Evolutionary conservation across 2,113 vertebrate genomes (phyloP), one percentile per base, ranked within the genome.

Genomic region (Bubo scandiacus): DNA sequence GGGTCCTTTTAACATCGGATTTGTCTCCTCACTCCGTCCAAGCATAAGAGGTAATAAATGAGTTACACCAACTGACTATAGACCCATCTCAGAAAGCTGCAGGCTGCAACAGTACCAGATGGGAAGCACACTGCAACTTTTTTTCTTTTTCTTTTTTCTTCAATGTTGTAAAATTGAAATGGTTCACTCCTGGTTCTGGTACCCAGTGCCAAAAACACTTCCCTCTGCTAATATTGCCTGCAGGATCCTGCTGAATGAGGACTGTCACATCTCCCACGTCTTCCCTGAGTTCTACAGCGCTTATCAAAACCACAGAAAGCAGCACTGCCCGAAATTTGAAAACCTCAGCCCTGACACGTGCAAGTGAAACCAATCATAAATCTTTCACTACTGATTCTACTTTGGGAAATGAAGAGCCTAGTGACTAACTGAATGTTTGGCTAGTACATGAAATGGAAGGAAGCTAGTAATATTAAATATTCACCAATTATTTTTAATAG

Each of bases 261-360:
- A 12, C 57, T 66, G 43, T 1, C 4, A 0, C 2, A 2, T 1
- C 61, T 52, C 38, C 62, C 49, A 23, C 0, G 6, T 12, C 85
- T 54, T 11, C 40, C 18, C 3, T 0, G 1, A 68, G 22, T 25
- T 42, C 59, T 27, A 6, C 72, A 38, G 22, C 0, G 19, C 58
- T 81, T 45, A 68, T 17, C 59, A 65, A 67, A 83, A 21, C 17
- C 49, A 63, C 49, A 40, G 27, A 38, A 45, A 0, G 11, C 51
- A 38, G 57, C 21, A 6, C 34, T 12, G 57, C 42, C 68, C 0
- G 0, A 38, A 20, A n/a, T 5, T 1, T 27, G 43, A 65, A 80
- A 81, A 68, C 54, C 36, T 84, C 67, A 77, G 54, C 63, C 84
- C 63, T 14, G 55, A 10, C 2, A 82, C 6, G 13, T 66, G 30